These are phyloP conservation scores for Calliopsis andreniformis DNA, from an alignment of 1,140 invertebrate species.

Conservation along the genomic window DNA sequence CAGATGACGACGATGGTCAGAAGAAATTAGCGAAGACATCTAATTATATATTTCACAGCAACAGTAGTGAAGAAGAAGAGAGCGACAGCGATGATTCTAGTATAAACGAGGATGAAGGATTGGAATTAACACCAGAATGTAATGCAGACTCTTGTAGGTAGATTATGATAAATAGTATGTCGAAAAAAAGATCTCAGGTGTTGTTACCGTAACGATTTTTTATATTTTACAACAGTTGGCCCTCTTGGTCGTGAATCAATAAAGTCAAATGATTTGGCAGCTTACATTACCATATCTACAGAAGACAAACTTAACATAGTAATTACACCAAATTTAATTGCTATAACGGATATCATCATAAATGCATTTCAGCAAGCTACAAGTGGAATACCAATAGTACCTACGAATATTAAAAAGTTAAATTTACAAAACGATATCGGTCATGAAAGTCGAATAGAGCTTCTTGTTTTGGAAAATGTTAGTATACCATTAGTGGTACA, in stretches of 20 bases:
- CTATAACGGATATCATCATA: constrained; percentile 83
- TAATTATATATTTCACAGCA: constrained; percentile 89
- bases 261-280: constrained; percentile 81
- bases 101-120: constrained; percentile 83
- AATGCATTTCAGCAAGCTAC: constrained; percentile 80
- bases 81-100: constrained; percentile 88
- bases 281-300: constrained; percentile 86
- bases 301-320: constrained; percentile 87
- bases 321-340: constrained; percentile 83
- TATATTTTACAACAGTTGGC: constrained; percentile 64
- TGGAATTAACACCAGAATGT: constrained; percentile 70
- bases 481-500: constrained; percentile 20
- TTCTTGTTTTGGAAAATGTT: constrained; percentile 70
- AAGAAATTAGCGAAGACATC: constrained; percentile 88
- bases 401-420: constrained; percentile 70
- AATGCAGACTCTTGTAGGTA: constrained; percentile 63
- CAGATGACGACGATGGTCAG: constrained; percentile 90
- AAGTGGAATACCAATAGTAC: constrained; percentile 72
- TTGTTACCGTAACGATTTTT: constrained; percentile 29
- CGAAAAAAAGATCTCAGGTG: neutral
- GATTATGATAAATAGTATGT: constrained; percentile 12
- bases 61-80: constrained; percentile 88
- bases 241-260: constrained; percentile 81
- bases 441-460: constrained; percentile 72
- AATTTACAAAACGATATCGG: constrained; percentile 75